These are phyloP conservation scores for Muntiacus reevesi DNA, from an alignment of 2,113 vertebrate species.

Conservation along the genomic window DNA sequence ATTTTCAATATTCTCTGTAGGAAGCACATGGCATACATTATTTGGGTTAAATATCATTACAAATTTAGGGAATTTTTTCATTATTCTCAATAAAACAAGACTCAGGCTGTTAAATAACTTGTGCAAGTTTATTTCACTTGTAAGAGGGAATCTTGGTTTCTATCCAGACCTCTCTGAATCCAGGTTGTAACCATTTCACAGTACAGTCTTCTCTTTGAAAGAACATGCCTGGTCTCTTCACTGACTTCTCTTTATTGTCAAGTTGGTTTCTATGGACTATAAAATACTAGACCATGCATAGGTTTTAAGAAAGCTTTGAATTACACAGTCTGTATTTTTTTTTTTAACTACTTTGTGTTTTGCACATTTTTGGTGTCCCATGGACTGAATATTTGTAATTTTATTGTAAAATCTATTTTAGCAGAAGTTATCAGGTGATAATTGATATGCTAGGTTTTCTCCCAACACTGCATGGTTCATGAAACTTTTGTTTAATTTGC, in stretches of 20 bases:
- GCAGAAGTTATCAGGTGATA: background rate
- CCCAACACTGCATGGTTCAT: background rate
- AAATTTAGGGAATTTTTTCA: background rate
- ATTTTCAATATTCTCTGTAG: background rate
- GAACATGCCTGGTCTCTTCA: background rate
- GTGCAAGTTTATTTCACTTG: background rate
- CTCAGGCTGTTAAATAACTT: background rate
- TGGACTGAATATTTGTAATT: background rate
- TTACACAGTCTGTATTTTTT: background rate
- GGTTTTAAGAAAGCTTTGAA: background rate
- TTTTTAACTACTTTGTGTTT: background rate
- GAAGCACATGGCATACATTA: background rate
- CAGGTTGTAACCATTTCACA: background rate
- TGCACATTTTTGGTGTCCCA: background rate
- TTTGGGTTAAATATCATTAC: background rate
- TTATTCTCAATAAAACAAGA: background rate
- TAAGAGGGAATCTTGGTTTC: background rate
- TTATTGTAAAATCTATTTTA: background rate
- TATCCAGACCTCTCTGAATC: background rate
- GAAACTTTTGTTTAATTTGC: background rate
- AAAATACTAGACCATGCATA: background rate
- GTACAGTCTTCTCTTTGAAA: background rate
- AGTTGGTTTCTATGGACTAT: background rate
- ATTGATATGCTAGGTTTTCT: background rate
- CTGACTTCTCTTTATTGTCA: background rate